Percentiles rank a stretch among this genome's conserved stretches.
phyloP scores from a whole-genome alignment of 2,113 vertebrate species.

The Typhlomys cinereus region DNA sequence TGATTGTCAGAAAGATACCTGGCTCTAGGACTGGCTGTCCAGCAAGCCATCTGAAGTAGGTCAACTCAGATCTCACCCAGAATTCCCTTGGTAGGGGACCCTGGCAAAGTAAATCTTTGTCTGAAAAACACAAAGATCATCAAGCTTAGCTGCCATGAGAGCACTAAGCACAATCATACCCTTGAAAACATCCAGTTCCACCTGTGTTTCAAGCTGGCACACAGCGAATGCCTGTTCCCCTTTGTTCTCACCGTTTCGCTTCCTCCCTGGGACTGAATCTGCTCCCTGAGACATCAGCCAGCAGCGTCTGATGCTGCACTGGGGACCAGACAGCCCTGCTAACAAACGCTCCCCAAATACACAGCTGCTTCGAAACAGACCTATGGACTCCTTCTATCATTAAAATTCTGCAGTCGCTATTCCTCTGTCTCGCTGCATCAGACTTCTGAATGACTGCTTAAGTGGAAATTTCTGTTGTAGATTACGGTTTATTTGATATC shows the following conservation, averaged over 20 bases:
- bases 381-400: conserved; percentile 44
- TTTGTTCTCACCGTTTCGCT: background rate
- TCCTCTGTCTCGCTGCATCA: conserved; percentile 32
- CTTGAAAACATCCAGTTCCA: background rate
- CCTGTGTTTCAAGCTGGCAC: background rate
- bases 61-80: background rate
- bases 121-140: background rate
- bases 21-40: no score
- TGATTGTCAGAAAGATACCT: background rate
- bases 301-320: background rate
- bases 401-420: conserved; percentile 8
- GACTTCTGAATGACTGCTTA: conserved; percentile 19
- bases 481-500: conserved; percentile 42
- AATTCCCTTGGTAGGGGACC: background rate
- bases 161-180: background rate
- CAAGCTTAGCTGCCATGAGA: conserved; percentile 3
- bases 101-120: conserved; percentile 2
- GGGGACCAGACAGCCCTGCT: background rate
- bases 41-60: background rate
- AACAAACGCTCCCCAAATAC: conserved; percentile 6
- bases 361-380: conserved; percentile 44
- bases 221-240: background rate
- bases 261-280: background rate
- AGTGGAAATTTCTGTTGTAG: conserved; percentile 56
- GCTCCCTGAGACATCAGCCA: background rate